Base-by-base conservation (phyloP, 2,888 invertebrate genomes). In the Minunthozetes semirufus region DNA sequence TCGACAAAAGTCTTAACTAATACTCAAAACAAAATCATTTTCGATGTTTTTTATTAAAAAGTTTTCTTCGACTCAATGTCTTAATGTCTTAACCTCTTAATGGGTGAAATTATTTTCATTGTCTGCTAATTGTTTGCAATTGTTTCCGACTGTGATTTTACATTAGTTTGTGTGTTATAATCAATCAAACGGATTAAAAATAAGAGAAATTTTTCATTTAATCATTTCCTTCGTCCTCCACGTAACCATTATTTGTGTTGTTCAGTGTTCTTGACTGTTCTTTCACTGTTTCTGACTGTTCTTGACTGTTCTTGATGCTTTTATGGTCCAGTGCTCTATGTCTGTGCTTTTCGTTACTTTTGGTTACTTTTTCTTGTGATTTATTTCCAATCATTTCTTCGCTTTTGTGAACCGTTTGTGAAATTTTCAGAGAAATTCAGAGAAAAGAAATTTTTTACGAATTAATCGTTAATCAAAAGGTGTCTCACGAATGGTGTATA, bases 131-230 rank as follows among this genome's bases (percentile, higher is more conserved):
- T 42, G 68, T 38, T 68, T 68, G 42, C 68, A 22, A 19, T 68
- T 42, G 68, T 38, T 68, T 68, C 68, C 68, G 68, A 38, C 68
- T 68, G 68, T 68, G 68, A 68, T 68, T 61, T 68, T 68, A 68
- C 68, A 68, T 22, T 17, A 68, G 29, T 68, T 68, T 68, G 42
- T 68, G 42, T 68, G 68, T 68, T 68, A 68, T 68, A 38, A 38
- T 68, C 68, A 68, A 68, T 68, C 42, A 42, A 68, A 68, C 38
- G 68, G 68, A 68, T 68, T 68, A 68, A 68, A 42, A 29, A 59
- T 22, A 59, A 53, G 19, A 4, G 33, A 42, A 22, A 22, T 22
- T 22, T 22, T 33, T 61, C 15, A 29, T 38, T 68, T 68, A 68
- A 68, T 68, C 29, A 42, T 68, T 68, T 68, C 68, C 68, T 68